Evolutionary conservation across 35 echinoderm and acorn worm species (phyloP), one percentile per base, ranked within the genome.

Genomic region (Lytechinus pictus): DNA sequence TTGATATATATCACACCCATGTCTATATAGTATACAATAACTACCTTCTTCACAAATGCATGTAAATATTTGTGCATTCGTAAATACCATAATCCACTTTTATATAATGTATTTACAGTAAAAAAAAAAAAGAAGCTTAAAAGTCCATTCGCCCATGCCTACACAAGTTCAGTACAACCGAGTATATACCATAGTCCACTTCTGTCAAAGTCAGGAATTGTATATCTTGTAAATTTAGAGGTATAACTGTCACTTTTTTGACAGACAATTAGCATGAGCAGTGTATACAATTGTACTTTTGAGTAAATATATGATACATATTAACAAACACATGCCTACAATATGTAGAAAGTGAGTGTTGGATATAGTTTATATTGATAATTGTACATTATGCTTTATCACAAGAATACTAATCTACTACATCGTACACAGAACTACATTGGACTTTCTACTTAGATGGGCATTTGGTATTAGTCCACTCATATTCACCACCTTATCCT

Each of bases 221-320:
- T 79, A n/a, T 79, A 79, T 79, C 66, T 79, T 79, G 66, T 79
- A 79, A 79, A 79, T 79, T 19, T 79, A 79, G 66, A 79, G 66
- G 66, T 79, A 79, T 79, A 3, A 79, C 66, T 79, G 66, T 79
- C 66, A 79, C 66, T 24, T 79, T 24, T 79, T n/a, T 24, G 66
- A 79, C 66, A 79, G 66, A 79, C 66, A 79, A 90, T 90, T 44
- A 54, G 88, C 88, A 90, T 90, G 29, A 90, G n/a, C 52, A 90
- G 88, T 90, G 29, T 90, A 54, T 52, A 90, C 29, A 12, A 54
- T 52, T 53, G 92, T 93, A 93, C 92, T 93, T 54, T 53, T 93
- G 92, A 57, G 54, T 93, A 93, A 55, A 93, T 93, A 93, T 93
- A 93, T 93, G 27, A 93, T 93, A 93, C 92, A 93, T 93, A 93